phyloP scores from a whole-genome alignment of 2,113 vertebrate species.

The Hiodon alosoides region DNA sequence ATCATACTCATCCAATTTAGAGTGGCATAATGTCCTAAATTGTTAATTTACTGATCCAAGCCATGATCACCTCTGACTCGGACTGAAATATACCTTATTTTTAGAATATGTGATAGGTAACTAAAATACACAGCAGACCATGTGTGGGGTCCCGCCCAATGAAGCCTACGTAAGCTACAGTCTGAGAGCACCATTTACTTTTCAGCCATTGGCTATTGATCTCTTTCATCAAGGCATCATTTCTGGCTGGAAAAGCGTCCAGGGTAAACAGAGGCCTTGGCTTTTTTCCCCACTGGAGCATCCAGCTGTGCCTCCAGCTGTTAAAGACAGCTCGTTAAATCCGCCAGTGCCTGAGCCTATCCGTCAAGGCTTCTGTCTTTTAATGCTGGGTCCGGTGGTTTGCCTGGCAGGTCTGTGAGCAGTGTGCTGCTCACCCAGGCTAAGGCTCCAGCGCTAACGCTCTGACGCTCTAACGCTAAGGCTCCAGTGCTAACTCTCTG shows the following conservation, averaged over 20 bases:
- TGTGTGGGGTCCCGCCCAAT: slow-evolving; percentile 44
- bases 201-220: slow-evolving; percentile 51
- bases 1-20: slow-evolving; percentile 45
- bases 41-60: slow-evolving; percentile 52
- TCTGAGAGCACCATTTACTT: slow-evolving; percentile 51
- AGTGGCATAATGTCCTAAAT: slow-evolving; percentile 25
- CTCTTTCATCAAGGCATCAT: slow-evolving; percentile 42
- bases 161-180: slow-evolving; percentile 53
- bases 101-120: slow-evolving; percentile 36
- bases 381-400: slow-evolving; percentile 34
- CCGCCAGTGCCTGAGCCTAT: slow-evolving; percentile 44
- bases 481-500: no score
- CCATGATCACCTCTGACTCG: slow-evolving; percentile 58
- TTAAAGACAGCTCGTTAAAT: slow-evolving; percentile 40
- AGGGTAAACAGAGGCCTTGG: slow-evolving; percentile 47
- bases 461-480: no score
- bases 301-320: slow-evolving; percentile 48
- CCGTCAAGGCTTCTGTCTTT: slow-evolving; percentile 37
- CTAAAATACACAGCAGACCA: slow-evolving; percentile 44
- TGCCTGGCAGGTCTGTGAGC: slow-evolving; percentile 49
- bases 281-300: slow-evolving; percentile 39
- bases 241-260: slow-evolving; percentile 48
- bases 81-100: slow-evolving; percentile 56
- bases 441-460: no score
- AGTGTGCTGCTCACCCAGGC: slow-evolving; percentile 38